phyloP scores from a whole-genome alignment of 2,797 vertebrate species.

The Cuculus canorus region DNA sequence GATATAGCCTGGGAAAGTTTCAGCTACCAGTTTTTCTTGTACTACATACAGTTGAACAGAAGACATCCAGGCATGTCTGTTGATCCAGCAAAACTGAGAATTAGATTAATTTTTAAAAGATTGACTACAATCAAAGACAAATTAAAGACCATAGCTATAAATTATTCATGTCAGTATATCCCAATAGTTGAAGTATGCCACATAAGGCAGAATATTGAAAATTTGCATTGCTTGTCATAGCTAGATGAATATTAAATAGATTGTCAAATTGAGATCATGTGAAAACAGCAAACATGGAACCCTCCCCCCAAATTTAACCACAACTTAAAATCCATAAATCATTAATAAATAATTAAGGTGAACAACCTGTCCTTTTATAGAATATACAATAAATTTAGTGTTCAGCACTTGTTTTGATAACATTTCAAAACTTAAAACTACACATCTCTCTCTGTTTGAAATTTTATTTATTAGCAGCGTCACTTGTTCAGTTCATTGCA shows the following conservation, averaged over 20 bases:
- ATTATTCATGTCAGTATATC: conserved; percentile 60
- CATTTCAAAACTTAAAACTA: not conserved
- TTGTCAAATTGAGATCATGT: conserved; percentile 17
- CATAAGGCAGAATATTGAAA: conserved; percentile 23
- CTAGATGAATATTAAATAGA: conserved; percentile 43
- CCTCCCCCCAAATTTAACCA: no score
- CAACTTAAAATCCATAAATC: conserved; percentile 38
- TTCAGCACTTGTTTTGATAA: not conserved
- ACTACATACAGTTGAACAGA: not conserved
- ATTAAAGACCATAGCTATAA: conserved; percentile 42
- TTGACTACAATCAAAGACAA: conserved; percentile 26
- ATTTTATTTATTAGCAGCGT: not conserved
- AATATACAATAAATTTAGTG: not conserved
- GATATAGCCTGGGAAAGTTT: not conserved
- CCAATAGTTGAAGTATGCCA: conserved; percentile 15
- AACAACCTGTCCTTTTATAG: not conserved
- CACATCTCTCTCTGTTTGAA: not conserved
- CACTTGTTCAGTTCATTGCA: not conserved
- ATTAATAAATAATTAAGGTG: conserved; percentile 19
- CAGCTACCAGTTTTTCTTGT: not conserved
- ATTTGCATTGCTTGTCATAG: conserved; percentile 14
- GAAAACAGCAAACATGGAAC: not conserved
- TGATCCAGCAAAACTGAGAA: not conserved
- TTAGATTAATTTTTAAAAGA: not conserved
- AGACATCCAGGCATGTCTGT: not conserved